phyloP scores from a whole-genome alignment of 2,113 vertebrate genomes.

The Chloroceryle aenea region DNA sequence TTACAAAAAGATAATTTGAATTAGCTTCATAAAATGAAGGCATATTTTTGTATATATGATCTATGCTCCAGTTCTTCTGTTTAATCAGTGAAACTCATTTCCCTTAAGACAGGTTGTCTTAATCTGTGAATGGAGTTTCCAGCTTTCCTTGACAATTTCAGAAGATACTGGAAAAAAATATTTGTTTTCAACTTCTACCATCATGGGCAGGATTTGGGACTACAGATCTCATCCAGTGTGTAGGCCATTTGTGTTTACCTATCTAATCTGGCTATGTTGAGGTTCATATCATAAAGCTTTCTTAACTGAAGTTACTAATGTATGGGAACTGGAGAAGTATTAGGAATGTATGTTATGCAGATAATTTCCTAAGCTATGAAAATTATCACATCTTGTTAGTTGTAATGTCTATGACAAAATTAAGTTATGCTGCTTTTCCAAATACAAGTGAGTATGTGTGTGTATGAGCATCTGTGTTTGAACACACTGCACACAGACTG shows the following conservation, averaged over 20 bases:
- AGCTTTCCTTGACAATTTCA: neutral
- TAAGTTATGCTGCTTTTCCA: neutral
- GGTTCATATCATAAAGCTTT: neutral
- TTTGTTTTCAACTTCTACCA: neutral
- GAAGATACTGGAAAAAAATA: neutral
- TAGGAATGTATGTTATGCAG: neutral
- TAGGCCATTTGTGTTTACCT: neutral
- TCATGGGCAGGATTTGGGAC: neutral
- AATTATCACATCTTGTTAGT: neutral
- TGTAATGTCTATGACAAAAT: neutral
- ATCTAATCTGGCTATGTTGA: neutral
- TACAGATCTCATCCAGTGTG: neutral
- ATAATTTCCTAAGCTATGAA: neutral
- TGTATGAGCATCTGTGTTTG: neutral
- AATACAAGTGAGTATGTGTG: neutral
- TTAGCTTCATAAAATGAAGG: neutral
- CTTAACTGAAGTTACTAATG: neutral
- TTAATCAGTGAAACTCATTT: neutral
- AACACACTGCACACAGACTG: neutral
- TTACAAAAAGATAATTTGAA: neutral
- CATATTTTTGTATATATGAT: neutral
- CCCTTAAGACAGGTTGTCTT: neutral
- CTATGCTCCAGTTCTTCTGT: neutral
- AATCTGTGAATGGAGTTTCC: neutral
- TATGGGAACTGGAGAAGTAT: neutral